Base-by-base conservation (phyloP, 2,113 vertebrate genomes). In the Cisticola juncidis region DNA sequence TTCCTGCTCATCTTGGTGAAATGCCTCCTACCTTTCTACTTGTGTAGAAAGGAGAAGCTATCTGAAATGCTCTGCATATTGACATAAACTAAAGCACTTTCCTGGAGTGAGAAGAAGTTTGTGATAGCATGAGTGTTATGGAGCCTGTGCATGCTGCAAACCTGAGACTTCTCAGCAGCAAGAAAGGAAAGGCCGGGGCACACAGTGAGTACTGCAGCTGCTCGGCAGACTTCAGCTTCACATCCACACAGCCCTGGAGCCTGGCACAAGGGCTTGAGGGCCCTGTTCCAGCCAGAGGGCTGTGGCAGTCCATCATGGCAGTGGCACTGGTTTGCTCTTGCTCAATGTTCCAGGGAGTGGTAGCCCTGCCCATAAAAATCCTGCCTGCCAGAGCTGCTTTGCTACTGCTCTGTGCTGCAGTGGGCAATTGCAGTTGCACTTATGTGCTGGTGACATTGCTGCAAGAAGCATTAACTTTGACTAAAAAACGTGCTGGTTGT, bases 171-270 rank as follows among this genome's bases (percentile, higher is more conserved):
- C 35, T 17, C 74, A 44, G 54, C 21, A 88, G 50, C 47, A 83
- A 66, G 64, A 65, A 82, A 22, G 8, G 21, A 62, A 86, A 62
- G 51, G 33, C 36, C 0, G 1, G 9, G 24, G 14, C 20, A 33
- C 0, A 0, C 47, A 47, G 20, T 5, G 47, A 33, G 18, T 28
- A 8, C 29, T 86, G 66, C 0, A 0, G 40, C 33, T 62, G 31
- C 58, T 77, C 23, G 20, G 90, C 45, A 66, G 56, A 28, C 71
- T 66, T 78, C 33, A 40, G 26, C 26, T 64, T 71, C 33, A 40
- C 11, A n/a, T 83, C 51, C 45, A 20, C 38, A 33, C 45, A 80
- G 61, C 45, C 20, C 9, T 14, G 16, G 8, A 45, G 58, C 70
- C 57, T 66, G 38, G 45, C 64, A 65, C 38, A 73, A 77, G 78